Conservation (phyloP, 2,888 invertebrate species). For the Pyrocoelia pectoralis region DNA sequence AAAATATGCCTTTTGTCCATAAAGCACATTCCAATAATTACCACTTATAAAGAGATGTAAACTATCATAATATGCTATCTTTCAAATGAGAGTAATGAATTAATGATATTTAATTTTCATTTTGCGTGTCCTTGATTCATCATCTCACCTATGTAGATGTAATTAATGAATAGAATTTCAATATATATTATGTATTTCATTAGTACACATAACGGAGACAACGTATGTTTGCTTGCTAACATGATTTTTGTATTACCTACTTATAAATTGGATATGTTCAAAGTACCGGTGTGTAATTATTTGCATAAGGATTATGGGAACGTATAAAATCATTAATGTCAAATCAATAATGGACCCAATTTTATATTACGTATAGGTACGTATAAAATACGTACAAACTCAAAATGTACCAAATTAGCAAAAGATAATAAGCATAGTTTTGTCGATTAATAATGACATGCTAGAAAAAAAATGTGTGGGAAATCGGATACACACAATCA, state of each 20-base stretch:
- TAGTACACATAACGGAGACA: not conserved
- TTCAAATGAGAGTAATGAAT: too few species aligned
- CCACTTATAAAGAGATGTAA: too few species aligned
- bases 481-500: conserved; percentile 28
- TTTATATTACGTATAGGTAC: too few species aligned
- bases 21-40: too few species aligned
- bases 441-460: conserved; percentile 4
- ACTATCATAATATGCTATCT: too few species aligned
- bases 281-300: not conserved
- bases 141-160: not conserved
- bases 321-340: too few species aligned
- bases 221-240: not conserved
- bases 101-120: conserved; percentile 1
- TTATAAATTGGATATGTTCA: too few species aligned
- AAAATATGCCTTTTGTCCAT: too few species aligned
- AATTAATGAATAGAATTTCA: not conserved
- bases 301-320: not conserved
- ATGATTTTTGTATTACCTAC: not conserved
- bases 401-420: not conserved
- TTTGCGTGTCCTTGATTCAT: not conserved
- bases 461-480: conserved; percentile 21
- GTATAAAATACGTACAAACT: not conserved
- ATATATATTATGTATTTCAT: too few species aligned
- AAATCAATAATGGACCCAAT: too few species aligned
- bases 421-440: not conserved